Conservation (phyloP, 2,113 vertebrate genomes). For the Ranitomeya variabilis region DNA sequence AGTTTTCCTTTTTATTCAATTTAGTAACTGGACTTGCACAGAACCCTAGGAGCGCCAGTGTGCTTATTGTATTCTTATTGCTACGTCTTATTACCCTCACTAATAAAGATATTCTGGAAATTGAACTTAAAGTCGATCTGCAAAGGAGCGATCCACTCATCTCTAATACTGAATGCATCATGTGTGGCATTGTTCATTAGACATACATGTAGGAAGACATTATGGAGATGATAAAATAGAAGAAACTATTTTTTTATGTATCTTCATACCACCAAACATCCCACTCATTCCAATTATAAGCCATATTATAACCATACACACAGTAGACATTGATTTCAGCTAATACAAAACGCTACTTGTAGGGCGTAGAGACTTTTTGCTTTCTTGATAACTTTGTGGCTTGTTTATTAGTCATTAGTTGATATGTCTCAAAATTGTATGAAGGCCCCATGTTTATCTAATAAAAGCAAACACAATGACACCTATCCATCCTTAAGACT, state of each 20-base stretch:
- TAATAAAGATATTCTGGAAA: too few relatives aligned
- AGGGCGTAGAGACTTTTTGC: background rate
- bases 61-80: too few relatives aligned
- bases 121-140: too few relatives aligned
- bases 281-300: background rate
- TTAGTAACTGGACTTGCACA: too few relatives aligned
- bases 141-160: too few relatives aligned
- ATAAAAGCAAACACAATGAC: constrained; percentile 38
- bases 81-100: too few relatives aligned
- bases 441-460: constrained; percentile 32
- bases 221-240: too few relatives aligned
- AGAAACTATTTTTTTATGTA: background rate
- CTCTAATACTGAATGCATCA: too few relatives aligned
- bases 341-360: background rate
- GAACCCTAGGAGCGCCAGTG: too few relatives aligned
- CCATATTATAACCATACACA: background rate
- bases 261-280: background rate
- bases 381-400: background rate
- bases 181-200: too few relatives aligned
- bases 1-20: too few relatives aligned
- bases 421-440: constrained; percentile 21
- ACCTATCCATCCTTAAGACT: constrained; percentile 30
- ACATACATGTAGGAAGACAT: too few relatives aligned
- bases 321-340: background rate
- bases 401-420: constrained; percentile 23